phyloP scores from a whole-genome alignment of 23 tunicate species.

The Ascidia mentula region DNA sequence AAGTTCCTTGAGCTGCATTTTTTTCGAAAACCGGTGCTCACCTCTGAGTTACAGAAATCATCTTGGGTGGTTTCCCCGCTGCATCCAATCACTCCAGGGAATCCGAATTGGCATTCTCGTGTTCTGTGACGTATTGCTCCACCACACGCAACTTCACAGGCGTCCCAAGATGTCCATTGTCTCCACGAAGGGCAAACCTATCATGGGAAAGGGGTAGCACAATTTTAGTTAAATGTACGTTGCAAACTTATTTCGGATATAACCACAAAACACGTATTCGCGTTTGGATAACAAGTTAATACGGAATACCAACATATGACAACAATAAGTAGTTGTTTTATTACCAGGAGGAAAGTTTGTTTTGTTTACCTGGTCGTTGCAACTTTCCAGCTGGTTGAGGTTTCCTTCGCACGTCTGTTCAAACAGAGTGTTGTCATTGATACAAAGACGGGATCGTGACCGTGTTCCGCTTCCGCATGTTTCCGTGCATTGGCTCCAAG shows the following conservation, averaged over 20 bases:
- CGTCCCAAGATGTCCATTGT: constrained; percentile 60
- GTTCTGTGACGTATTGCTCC: constrained; percentile 40
- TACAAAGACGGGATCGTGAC: constrained; percentile 47
- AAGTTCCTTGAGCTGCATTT: not conserved
- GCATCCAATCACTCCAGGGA: constrained; percentile 65
- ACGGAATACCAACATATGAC: too few species aligned
- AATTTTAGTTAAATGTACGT: too few species aligned
- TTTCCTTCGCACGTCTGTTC: not conserved
- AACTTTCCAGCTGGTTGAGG: not conserved
- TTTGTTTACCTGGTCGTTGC: not conserved
- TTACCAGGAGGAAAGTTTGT: too few species aligned
- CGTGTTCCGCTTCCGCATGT: constrained; percentile 62
- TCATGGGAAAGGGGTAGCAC: not conserved
- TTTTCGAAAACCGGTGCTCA: not conserved
- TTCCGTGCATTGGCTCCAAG: constrained; percentile 55
- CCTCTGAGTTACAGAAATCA: constrained; percentile 44
- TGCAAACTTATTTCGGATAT: too few species aligned
- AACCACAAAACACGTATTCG: too few species aligned
- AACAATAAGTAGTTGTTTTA: too few species aligned
- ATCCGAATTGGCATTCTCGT: constrained; percentile 73
- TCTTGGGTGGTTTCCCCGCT: constrained; percentile 27
- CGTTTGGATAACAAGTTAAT: too few species aligned
- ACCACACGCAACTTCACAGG: constrained; percentile 75
- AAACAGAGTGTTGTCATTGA: constrained; percentile 19
- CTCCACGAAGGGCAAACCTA: constrained; percentile 77